phyloP scores from a whole-genome alignment of 2,888 invertebrate genomes.

The Eristalis tenax region DNA sequence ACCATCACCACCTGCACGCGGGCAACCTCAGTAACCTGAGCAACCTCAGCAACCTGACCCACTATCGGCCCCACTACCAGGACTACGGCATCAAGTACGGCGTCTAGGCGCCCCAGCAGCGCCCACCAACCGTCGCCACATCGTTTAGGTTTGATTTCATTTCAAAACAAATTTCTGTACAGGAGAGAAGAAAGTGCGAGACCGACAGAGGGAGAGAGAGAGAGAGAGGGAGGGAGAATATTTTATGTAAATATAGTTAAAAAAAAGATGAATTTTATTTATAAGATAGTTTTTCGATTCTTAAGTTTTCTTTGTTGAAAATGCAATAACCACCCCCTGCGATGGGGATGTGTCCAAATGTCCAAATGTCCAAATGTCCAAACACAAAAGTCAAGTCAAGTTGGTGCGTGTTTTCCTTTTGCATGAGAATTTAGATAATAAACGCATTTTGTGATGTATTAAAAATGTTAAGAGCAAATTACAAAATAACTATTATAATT shows the following conservation, averaged over 20 bases:
- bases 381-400: neutral
- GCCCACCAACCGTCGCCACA: neutral
- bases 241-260: conserved; percentile 41
- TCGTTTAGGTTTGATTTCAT: conserved; percentile 44
- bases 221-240: conserved; percentile 6
- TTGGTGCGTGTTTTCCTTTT: neutral
- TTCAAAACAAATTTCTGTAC: conserved; percentile 31
- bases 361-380: neutral
- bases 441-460: conserved; percentile 69
- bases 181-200: neutral
- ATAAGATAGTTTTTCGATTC: neutral
- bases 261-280: conserved; percentile 2
- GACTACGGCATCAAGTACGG: conserved; percentile 82
- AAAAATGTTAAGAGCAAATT: neutral
- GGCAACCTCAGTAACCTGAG: conserved; percentile 80
- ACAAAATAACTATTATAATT: conserved; percentile 28
- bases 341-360: neutral
- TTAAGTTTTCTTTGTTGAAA: conserved; percentile 6
- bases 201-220: neutral
- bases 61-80: conserved; percentile 81
- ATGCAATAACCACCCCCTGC: conserved; percentile 10
- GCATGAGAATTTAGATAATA: conserved; percentile 53
- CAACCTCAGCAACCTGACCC: conserved; percentile 80
- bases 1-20: conserved; percentile 79
- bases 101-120: conserved; percentile 75